Conservation (phyloP, 2,113 vertebrate genomes). For the Oxygymnocypris stewartii region DNA sequence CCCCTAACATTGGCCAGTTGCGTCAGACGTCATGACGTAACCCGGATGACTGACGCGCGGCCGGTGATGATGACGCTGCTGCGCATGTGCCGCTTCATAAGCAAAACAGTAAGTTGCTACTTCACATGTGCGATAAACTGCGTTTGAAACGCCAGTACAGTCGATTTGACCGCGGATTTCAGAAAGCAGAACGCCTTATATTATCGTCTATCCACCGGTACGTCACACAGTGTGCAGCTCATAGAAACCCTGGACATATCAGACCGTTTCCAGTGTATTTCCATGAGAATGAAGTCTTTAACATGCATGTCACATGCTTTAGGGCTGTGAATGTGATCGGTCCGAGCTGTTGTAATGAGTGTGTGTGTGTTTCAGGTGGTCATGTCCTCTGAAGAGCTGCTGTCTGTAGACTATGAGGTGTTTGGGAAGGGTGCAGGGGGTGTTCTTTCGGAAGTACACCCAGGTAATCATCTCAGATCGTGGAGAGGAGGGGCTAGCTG, state of each 20-base stretch:
- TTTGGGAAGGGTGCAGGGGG: conserved; percentile 90
- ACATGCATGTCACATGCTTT: too few species aligned
- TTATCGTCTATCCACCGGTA: not conserved
- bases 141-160: not conserved
- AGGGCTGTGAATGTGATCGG: too few species aligned
- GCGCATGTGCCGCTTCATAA: not conserved
- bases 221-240: not conserved
- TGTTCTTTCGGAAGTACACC: conserved; percentile 94
- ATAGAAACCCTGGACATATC: not conserved
- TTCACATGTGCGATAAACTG: not conserved
- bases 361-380: conserved; percentile 46
- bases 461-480: conserved; percentile 73
- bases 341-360: too few species aligned
- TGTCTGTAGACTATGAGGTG: conserved; percentile 91
- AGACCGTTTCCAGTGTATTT: too few species aligned
- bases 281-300: too few species aligned
- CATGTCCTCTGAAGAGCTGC: conserved; percentile 80
- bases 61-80: too few species aligned
- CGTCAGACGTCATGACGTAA: conserved; percentile 38
- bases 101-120: not conserved
- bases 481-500: not conserved
- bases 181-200: not conserved
- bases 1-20: conserved; percentile 61
- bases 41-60: conserved; percentile 44
- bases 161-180: not conserved